phyloP scores from a whole-genome alignment of 1,140 invertebrate species.

The Formica selysi region DNA sequence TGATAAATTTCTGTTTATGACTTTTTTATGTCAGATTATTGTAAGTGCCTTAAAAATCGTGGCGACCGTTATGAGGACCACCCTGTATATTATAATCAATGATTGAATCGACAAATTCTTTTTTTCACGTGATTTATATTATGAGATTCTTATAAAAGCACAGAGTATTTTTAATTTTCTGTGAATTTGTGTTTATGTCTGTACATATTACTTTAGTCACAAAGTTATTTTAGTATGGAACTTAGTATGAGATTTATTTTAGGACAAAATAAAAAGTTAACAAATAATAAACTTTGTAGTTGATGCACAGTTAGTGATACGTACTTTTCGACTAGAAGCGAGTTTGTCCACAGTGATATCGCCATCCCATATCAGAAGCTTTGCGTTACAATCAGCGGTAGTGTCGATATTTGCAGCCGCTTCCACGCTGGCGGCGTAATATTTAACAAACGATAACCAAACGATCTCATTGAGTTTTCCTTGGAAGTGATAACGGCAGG shows the following conservation, averaged over 20 bases:
- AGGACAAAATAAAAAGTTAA: slow-evolving; percentile 29
- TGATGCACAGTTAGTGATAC: slow-evolving; percentile 17
- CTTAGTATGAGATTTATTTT: slow-evolving; percentile 26
- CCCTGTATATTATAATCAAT: slow-evolving; percentile 10
- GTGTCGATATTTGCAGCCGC: slow-evolving; percentile 89
- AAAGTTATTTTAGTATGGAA: slow-evolving; percentile 29
- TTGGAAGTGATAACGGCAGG: slow-evolving; percentile 90
- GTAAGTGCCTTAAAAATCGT: too few relatives aligned
- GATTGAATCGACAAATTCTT: not conserved
- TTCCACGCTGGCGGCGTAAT: slow-evolving; percentile 90
- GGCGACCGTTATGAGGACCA: too few relatives aligned
- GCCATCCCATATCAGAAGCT: slow-evolving; percentile 92
- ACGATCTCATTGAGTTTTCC: slow-evolving; percentile 92
- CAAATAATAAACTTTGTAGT: slow-evolving; percentile 22
- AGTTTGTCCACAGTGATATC: slow-evolving; percentile 86
- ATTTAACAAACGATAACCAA: slow-evolving; percentile 94
- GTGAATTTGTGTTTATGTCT: slow-evolving; percentile 1
- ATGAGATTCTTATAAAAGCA: not conserved
- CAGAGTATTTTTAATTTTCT: slow-evolving; percentile 6
- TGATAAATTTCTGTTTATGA: too few relatives aligned
- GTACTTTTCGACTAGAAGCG: slow-evolving; percentile 79
- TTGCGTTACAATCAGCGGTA: slow-evolving; percentile 90
- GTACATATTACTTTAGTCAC: slow-evolving; percentile 19
- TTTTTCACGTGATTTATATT: not conserved
- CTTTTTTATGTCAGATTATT: too few relatives aligned